phyloP scores from a whole-genome alignment of 2,113 vertebrate species.

The Cyprinodon brontotheroides region DNA sequence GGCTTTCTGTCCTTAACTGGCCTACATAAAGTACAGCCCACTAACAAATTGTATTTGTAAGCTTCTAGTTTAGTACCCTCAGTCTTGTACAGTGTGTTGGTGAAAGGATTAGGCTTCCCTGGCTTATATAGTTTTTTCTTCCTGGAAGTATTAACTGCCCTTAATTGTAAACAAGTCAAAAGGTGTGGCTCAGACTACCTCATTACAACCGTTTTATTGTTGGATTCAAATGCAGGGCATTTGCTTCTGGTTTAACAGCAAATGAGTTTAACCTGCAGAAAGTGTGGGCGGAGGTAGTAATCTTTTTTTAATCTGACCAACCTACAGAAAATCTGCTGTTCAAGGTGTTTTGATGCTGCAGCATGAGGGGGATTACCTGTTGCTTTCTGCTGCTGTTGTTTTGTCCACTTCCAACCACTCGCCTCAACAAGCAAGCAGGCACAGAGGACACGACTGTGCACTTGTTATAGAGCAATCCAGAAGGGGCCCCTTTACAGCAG shows the following conservation, averaged over 20 bases:
- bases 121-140: slow-evolving; percentile 9
- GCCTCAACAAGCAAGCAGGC: slow-evolving; percentile 32
- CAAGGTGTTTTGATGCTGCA: slow-evolving; percentile 19
- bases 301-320: slow-evolving; percentile 19
- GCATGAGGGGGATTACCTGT: slow-evolving; percentile 57
- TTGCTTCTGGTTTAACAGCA: not conserved
- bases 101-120: slow-evolving; percentile 35
- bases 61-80: slow-evolving; percentile 29
- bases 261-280: slow-evolving; percentile 1
- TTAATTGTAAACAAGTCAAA: slow-evolving; percentile 7
- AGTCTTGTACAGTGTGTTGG: slow-evolving; percentile 8
- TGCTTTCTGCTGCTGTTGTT: slow-evolving; percentile 21
- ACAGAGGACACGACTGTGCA: slow-evolving; percentile 3
- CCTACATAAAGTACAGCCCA: slow-evolving; percentile 1
- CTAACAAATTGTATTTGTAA: slow-evolving; percentile 22
- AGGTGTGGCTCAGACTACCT: not conserved
- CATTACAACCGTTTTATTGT: not conserved
- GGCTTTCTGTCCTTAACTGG: slow-evolving; percentile 5
- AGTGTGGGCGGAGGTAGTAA: slow-evolving; percentile 4
- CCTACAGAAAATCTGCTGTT: slow-evolving; percentile 27
- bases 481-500: slow-evolving; percentile 25
- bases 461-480: slow-evolving; percentile 15
- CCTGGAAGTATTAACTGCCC: slow-evolving; percentile 9
- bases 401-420: slow-evolving; percentile 26
- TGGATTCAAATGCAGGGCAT: not conserved